These are phyloP conservation scores for Oreochromis tanganicae DNA, from an alignment of 2,113 vertebrate genomes.

Conservation along the genomic window DNA sequence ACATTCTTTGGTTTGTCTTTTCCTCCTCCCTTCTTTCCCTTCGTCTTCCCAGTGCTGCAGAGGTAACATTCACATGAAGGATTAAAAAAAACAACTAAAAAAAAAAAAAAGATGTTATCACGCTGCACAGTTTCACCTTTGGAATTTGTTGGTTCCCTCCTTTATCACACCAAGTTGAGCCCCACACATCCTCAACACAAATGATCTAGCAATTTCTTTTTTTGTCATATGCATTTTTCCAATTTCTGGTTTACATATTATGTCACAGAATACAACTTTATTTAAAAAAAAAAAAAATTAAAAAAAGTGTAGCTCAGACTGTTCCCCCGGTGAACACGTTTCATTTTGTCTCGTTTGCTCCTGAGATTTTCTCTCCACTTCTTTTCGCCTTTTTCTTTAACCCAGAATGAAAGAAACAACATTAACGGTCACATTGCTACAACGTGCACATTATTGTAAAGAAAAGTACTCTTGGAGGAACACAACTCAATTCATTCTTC, in stretches of 20 bases:
- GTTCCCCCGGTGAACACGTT: neutral
- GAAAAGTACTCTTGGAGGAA: neutral
- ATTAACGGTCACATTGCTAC: neutral
- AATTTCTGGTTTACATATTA: neutral
- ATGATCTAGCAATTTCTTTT: too few species aligned
- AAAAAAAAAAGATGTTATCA: neutral
- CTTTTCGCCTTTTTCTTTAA: neutral
- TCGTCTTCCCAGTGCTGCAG: constrained; percentile 75
- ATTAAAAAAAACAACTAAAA: neutral
- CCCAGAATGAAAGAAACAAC: neutral
- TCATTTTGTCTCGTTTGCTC: neutral
- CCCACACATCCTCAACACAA: neutral
- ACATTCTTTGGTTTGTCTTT: constrained; percentile 80
- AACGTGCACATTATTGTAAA: neutral
- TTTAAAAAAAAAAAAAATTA: too few species aligned
- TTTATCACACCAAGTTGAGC: neutral
- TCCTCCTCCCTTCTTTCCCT: constrained; percentile 79
- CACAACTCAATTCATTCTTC: neutral
- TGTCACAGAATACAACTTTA: too few species aligned
- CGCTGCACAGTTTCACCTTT: neutral
- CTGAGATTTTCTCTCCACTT: neutral
- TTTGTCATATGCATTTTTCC: neutral
- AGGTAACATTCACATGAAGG: neutral
- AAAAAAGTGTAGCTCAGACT: neutral
- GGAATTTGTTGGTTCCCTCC: neutral